Evolutionary conservation across 1,140 invertebrate species (phyloP).

Genomic region (Orchesella cincta): DNA sequence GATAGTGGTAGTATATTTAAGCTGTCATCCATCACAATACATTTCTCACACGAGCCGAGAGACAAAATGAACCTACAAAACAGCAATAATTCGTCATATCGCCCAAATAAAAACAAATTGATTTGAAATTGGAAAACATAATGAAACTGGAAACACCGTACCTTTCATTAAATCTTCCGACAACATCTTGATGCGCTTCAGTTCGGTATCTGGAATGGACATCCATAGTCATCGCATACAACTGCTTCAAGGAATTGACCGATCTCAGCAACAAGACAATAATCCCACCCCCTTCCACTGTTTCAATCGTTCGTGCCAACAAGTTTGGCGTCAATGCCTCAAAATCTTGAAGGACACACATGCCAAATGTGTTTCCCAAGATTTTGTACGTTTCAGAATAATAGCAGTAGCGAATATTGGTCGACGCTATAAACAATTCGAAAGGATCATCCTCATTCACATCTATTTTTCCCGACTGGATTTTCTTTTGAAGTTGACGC

Average conservation of each 20-base stretch:
- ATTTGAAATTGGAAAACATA: too few species aligned
- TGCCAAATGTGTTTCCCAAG: slow-evolving; percentile 95
- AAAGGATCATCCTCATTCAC: slow-evolving; percentile 96
- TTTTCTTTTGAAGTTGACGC: slow-evolving; percentile 82
- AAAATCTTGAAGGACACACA: slow-evolving; percentile 96
- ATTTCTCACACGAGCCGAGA: slow-evolving; percentile 80
- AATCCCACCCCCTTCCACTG: slow-evolving; percentile 95
- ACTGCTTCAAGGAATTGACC: slow-evolving; percentile 85
- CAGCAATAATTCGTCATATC: neutral
- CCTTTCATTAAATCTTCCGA: slow-evolving; percentile 96
- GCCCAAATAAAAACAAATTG: too few species aligned
- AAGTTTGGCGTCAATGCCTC: slow-evolving; percentile 99
- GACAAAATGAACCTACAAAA: slow-evolving; percentile 81
- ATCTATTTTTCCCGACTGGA: slow-evolving; percentile 83
- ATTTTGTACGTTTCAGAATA: slow-evolving; percentile 98
- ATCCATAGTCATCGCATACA: slow-evolving; percentile 98
- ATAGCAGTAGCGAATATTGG: slow-evolving; percentile 95
- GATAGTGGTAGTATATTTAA: slow-evolving; percentile 90
- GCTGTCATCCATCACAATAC: slow-evolving; percentile 91
- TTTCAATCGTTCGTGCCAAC: slow-evolving; percentile 95
- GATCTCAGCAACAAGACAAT: slow-evolving; percentile 82
- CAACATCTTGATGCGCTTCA: slow-evolving; percentile 88
- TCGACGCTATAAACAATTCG: slow-evolving; percentile 93
- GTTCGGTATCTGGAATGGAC: slow-evolving; percentile 94
- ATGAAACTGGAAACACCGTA: too few species aligned